Conservation (phyloP, 1,140 invertebrate genomes). For the Tribolium madens region DNA sequence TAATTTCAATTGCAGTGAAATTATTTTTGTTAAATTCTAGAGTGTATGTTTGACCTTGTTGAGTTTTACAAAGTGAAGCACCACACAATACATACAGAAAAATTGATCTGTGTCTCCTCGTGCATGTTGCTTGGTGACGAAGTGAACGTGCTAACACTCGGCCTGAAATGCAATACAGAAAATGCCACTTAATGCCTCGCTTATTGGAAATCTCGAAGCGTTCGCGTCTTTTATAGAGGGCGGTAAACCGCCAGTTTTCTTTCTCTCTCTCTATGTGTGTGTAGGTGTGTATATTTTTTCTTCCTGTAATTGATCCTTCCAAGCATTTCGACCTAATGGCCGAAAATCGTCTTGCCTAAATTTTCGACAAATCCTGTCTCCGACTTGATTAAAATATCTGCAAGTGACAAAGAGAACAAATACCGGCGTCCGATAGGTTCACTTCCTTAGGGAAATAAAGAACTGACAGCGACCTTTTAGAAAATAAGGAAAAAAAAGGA, state of each 20-base stretch:
- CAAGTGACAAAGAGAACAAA: conserved; percentile 9
- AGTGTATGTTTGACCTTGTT: neutral
- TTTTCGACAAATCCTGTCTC: neutral
- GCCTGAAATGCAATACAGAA: conserved; percentile 29
- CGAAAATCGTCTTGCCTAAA: too few relatives aligned
- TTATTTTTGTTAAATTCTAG: too few relatives aligned
- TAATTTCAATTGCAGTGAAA: too few relatives aligned
- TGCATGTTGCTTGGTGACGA: conserved; percentile 15
- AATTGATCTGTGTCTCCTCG: neutral
- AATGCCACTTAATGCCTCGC: conserved; percentile 25
- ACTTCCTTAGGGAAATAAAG: neutral
- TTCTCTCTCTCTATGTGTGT: neutral
- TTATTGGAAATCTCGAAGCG: conserved; percentile 29
- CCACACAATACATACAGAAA: neutral
- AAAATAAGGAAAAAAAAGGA: neutral
- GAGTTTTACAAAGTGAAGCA: neutral
- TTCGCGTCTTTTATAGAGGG: conserved; percentile 22
- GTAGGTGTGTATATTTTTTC: conserved; percentile 28
- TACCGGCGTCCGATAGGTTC: neutral
- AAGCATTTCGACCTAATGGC: too few relatives aligned
- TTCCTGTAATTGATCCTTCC: conserved; percentile 2
- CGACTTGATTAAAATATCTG: conserved; percentile 12
- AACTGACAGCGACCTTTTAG: neutral
- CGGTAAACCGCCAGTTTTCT: conserved; percentile 5
- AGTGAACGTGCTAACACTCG: conserved; percentile 9